Evolutionary conservation across 37 sponge, comb jelly and placozoan species (phyloP), one percentile per base, ranked within the genome.

Genomic region (Haliclona indistincta): DNA sequence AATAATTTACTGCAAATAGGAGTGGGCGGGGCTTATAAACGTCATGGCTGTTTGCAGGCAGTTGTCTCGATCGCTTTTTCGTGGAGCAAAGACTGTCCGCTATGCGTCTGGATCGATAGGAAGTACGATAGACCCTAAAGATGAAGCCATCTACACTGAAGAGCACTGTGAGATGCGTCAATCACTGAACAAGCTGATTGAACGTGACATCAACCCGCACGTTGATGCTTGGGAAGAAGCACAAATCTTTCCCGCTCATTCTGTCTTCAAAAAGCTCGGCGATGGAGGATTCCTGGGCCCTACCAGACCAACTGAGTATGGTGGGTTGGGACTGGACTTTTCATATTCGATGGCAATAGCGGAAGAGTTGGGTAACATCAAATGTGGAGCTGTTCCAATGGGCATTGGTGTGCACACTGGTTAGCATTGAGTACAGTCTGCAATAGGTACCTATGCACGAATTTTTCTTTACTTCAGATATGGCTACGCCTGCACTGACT

Each of bases 371-470:
- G 97, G 94, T 22, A 66, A 51, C 72, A 88, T 97, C 11, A 43
- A 28, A 29, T 85, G 83, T 63, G 89, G 77, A 4, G 91, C 78
- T 0, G 94, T 93, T 17, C 86, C 86, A 28, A 97, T 97, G 97
- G 94, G 89, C 0, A 93, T 97, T 67, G 97, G 97, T n/a, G 94
- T 97, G 10, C 94, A 93, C 33, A 88, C 88, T 28, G 86, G 86
- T 85, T 0, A 58, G 60, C 23, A 58, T 8, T 15, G 10, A 47
- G 10, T 15, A 47, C 51, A 47, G 15, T 15, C 51, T 47, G 15
- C n/a, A n/a, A 47, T 17, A 47, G 8, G 49, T 17, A 47, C 13
- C 8, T 17, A 47, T 47, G 8, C 13, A 47, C 13, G 8, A 8
- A 17, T 47, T 47, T 13, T 17, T 47, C 54, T 5, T 38, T 8